Evolutionary conservation across 1,140 invertebrate species (phyloP).

Genomic region (Cydia splendana): DNA sequence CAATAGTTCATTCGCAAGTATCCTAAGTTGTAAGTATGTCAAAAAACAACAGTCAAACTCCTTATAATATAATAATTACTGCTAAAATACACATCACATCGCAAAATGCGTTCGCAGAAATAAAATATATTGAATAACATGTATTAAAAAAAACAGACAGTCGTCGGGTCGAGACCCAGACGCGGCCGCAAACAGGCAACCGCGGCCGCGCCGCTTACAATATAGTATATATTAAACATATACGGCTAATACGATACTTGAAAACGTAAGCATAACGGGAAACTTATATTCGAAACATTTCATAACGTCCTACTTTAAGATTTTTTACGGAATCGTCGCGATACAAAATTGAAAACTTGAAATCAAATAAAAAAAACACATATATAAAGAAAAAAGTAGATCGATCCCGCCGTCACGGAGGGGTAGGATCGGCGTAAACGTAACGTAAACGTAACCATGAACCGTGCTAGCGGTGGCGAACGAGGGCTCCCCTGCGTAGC

Average conservation of each 20-base stretch:
- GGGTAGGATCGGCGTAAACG: constrained; percentile 62
- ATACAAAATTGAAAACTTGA: constrained; percentile 80
- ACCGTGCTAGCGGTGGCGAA: constrained; percentile 50
- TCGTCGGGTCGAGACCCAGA: constrained; percentile 76
- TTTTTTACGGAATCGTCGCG: constrained; percentile 79
- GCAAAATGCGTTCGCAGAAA: constrained; percentile 89
- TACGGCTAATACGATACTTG: constrained; percentile 75
- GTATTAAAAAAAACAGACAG: constrained; percentile 83
- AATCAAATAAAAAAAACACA: constrained; percentile 81
- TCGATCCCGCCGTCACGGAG: constrained; percentile 61
- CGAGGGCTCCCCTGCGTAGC: constrained; percentile 74
- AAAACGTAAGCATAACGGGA: constrained; percentile 80
- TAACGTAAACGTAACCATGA: constrained; percentile 64
- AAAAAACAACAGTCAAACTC: constrained; percentile 81
- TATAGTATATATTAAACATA: constrained; percentile 77
- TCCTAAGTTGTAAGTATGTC: constrained; percentile 79
- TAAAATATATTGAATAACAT: constrained; percentile 89
- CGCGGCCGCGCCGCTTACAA: constrained; percentile 68
- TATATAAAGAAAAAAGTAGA: constrained; percentile 75
- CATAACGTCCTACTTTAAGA: constrained; percentile 81
- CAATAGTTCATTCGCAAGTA: constrained; percentile 74
- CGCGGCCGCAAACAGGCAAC: constrained; percentile 77
- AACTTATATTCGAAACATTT: constrained; percentile 80
- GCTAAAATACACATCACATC: constrained; percentile 91
- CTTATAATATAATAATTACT: constrained; percentile 83